Evolutionary conservation across 2,113 vertebrate genomes (phyloP).

Genomic region (Reinhardtius hippoglossoides): DNA sequence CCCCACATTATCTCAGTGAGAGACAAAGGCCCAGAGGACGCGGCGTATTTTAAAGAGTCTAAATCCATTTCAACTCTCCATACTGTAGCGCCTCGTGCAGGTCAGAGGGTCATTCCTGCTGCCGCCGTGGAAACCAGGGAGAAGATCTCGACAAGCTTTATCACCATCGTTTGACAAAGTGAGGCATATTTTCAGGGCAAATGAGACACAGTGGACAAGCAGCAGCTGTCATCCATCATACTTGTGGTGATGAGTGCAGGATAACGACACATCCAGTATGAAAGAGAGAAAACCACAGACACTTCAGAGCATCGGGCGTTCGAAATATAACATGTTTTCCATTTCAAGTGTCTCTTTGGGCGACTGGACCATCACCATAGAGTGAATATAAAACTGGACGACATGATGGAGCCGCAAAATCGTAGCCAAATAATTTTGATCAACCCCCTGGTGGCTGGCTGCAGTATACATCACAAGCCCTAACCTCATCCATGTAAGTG

Average conservation of each 20-base stretch:
- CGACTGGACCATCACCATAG: slow-evolving; percentile 5
- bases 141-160: slow-evolving; percentile 63
- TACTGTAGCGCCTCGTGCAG: slow-evolving; percentile 32
- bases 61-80: slow-evolving; percentile 39
- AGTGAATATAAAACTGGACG: neutral
- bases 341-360: slow-evolving; percentile 34
- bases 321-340: slow-evolving; percentile 23
- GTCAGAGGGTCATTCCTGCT: slow-evolving; percentile 36
- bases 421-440: neutral
- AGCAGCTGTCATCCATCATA: slow-evolving; percentile 58
- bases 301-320: slow-evolving; percentile 23
- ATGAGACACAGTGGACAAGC: slow-evolving; percentile 56
- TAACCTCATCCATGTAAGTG: too few relatives aligned
- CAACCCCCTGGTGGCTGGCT: neutral
- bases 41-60: slow-evolving; percentile 47
- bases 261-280: slow-evolving; percentile 44
- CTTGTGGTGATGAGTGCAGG: slow-evolving; percentile 45
- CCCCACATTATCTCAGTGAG: slow-evolving; percentile 67
- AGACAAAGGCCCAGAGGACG: slow-evolving; percentile 73
- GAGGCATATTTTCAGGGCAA: slow-evolving; percentile 65
- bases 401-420: too few relatives aligned
- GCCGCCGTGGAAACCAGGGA: slow-evolving; percentile 27
- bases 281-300: slow-evolving; percentile 20
- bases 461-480: neutral
- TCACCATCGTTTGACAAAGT: slow-evolving; percentile 65